Percentiles rank a stretch among this genome's conserved stretches.
phyloP scores from a whole-genome alignment of 2,797 vertebrate species.

The Gymnothorax reevesii region DNA sequence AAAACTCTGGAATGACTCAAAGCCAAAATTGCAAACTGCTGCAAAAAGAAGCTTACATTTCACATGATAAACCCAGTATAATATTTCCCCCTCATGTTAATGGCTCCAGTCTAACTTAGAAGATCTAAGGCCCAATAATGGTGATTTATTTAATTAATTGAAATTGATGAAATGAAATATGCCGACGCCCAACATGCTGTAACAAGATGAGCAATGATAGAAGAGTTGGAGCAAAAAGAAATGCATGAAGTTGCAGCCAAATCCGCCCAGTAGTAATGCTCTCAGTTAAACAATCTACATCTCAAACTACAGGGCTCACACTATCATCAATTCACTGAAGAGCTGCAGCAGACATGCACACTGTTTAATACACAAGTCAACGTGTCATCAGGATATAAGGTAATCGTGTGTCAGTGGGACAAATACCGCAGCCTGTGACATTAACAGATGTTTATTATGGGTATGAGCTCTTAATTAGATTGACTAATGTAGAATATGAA shows the following conservation, averaged over 20 bases:
- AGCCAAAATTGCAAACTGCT: background rate
- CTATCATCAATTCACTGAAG: background rate
- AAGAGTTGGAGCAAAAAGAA: background rate
- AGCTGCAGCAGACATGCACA: background rate
- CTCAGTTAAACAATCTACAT: background rate
- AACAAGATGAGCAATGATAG: background rate
- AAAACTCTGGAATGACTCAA: conserved; percentile 17
- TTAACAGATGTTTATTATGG: background rate
- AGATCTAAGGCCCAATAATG: conserved; percentile 18
- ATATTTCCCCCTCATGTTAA: conserved; percentile 35
- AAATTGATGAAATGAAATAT: conserved; percentile 5
- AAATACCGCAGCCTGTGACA: background rate
- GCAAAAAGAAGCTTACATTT: conserved; percentile 11
- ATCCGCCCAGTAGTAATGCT: background rate
- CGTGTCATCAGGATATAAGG: background rate
- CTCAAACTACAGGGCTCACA: background rate
- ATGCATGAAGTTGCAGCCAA: background rate
- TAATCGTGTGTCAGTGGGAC: background rate
- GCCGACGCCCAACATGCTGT: conserved; percentile 2
- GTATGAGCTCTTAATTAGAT: background rate
- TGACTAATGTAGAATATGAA: background rate
- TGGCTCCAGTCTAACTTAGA: conserved; percentile 14
- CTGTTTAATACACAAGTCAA: background rate
- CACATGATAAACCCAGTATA: conserved; percentile 4
- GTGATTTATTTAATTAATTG: conserved; percentile 21